A percentile compares a stretch with the other conserved stretches of the same genome.
Evolutionary conservation across 2,113 vertebrate species (phyloP).

Genomic region (Centrocercus urophasianus): DNA sequence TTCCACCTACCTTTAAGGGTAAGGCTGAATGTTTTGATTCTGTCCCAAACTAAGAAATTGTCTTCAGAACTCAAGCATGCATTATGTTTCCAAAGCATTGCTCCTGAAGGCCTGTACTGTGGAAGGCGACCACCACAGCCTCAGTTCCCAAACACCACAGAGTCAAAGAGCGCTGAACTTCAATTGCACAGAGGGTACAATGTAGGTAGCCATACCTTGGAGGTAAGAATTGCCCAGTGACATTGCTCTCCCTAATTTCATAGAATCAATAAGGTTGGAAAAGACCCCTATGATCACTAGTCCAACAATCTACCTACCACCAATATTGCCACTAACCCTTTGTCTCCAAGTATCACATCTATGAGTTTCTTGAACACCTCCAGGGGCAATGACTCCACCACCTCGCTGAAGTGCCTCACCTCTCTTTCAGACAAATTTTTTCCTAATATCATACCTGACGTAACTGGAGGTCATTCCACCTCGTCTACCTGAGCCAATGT

Average conservation of each 20-base stretch:
- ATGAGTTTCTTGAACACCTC: no score
- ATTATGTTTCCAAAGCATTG: not conserved
- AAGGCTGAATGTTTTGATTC: not conserved
- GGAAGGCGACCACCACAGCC: no score
- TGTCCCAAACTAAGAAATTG: not conserved
- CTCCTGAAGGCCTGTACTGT: not conserved
- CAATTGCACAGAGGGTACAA: fast-evolving
- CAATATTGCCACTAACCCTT: no score
- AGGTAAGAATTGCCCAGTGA: not conserved
- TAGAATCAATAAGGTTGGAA: no score
- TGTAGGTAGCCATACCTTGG: fast-evolving
- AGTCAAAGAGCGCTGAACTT: fast-evolving
- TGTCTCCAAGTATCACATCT: no score
- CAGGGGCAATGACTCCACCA: no score
- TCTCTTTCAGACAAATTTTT: no score
- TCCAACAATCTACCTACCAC: no score
- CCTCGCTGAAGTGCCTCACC: no score
- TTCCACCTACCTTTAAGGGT: not conserved
- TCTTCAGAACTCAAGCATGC: not conserved
- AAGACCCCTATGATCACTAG: no score
- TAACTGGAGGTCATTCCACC: no score
- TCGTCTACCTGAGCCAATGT: not conserved
- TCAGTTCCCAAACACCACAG: not conserved
- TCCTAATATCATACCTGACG: no score
- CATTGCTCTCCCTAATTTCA: not conserved